Percentiles rank a stretch among this genome's conserved stretches.
phyloP scores from a whole-genome alignment of 2,113 vertebrate species.

The Malaclemys terrapin region DNA sequence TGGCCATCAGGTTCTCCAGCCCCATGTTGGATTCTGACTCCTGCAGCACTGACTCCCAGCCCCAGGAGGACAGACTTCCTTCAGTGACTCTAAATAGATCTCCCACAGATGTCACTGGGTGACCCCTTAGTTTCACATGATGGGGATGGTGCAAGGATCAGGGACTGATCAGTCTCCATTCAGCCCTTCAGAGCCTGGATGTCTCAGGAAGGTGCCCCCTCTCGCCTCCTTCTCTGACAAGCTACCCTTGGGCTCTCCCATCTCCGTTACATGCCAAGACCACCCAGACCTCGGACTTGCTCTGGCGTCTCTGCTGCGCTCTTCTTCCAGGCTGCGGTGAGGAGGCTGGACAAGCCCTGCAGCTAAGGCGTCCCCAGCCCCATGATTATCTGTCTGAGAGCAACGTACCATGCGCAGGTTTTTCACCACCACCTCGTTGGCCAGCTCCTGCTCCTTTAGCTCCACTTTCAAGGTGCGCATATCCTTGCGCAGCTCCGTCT shows the following conservation, averaged over 20 bases:
- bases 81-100: background rate
- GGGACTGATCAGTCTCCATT: background rate
- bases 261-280: background rate
- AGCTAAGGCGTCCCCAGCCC: background rate
- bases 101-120: fast-evolving
- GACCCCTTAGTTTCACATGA: background rate
- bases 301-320: background rate
- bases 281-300: background rate
- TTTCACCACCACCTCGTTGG: slow-evolving; percentile 80
- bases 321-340: background rate
- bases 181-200: fast-evolving
- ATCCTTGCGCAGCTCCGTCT: slow-evolving; percentile 78
- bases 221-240: background rate
- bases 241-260: fast-evolving
- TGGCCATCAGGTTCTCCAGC: background rate
- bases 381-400: fast-evolving
- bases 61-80: fast-evolving
- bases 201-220: background rate
- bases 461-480: slow-evolving; percentile 77
- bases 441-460: slow-evolving; percentile 85
- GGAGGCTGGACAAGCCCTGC: background rate
- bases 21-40: background rate
- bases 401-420: slow-evolving; percentile 85
- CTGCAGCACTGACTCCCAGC: background rate
- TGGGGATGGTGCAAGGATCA: fast-evolving